Base-by-base conservation (phyloP, 2,113 vertebrate species). In the Tyto alba region DNA sequence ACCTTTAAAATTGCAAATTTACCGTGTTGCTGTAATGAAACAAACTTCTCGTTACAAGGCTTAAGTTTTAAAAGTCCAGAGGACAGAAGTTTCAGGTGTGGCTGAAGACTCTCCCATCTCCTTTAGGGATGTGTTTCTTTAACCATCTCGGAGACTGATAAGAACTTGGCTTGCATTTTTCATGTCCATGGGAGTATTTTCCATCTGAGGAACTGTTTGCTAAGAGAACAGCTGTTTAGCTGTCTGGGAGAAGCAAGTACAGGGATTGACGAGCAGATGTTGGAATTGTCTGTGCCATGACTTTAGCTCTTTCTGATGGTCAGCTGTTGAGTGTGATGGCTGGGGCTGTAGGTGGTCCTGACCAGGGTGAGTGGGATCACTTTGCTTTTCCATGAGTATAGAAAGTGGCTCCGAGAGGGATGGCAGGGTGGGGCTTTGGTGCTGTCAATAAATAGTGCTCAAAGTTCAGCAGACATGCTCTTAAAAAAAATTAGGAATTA, bases 391-490 rank as follows among this genome's bases (percentile, higher is more conserved):
- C 7, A 22, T 32, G 14, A 50, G 13, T 26, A n/a, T 1, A 25
- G 47, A 30, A 72, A 56, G 38, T 41, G 62, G 40, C 48, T 85
- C 29, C 11, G 30, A 68, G 77, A n/a, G 82, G 41, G n/a, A 47
- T 18, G 15, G 10, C 36, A 29, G 57, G 25, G 20, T 59, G 19
- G 20, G 32, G 43, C 59, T 76, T 57, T 69, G 57, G 53, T 47
- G 73, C 78, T 96, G 40, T 93, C 89, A 67, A 83, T 88, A 93
- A 96, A 92, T 88, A 92, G 87, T 96, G 92, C 88, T 97, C 85
- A 66, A 97, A 97, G 86, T 93, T 95, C 90, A 97, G 96, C 97
- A 97, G 97, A 97, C 94, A 45, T 41, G 71, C 66, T 97, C 80
- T 85, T 96, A 90, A 96, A 97, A 96, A 87, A 75, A 86, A 83